Evolutionary conservation across 2,888 invertebrate genomes (phyloP), one percentile per base, ranked within the genome.

Genomic region (Exephanes ischioxanthus): DNA sequence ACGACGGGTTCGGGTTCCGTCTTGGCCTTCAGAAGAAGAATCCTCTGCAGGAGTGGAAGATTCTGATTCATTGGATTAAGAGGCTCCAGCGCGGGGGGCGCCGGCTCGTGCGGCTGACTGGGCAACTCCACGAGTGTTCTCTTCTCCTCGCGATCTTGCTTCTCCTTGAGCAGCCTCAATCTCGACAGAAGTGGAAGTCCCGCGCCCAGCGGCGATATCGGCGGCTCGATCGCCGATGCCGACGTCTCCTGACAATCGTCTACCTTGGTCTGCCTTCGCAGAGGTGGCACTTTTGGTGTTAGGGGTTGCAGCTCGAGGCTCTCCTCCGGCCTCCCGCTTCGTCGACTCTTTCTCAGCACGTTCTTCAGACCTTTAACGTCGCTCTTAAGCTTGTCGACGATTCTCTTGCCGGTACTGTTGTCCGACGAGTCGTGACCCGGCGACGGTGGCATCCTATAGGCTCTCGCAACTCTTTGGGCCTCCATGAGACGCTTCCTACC

Each of bases 401-500:
- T 96, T 88, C 97, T 95, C 93, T 97, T 97, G 16, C 97, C 95
- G 55, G 96, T 95, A 92, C 96, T 96, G 89, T 96, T 96, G 88
- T 96, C 96, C 37, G 95, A 95, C n/a, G 95, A 94, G 80, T 94
- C 94, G 84, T 93, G 93, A 0, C 94, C 97, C 96, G 93, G 97
- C 96, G 82, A 98, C 96, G 87, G 97, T 96, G 89, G 96, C 97
- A 55, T 97, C 94, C 90, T 96, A 94, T 88, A 95, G 94, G 86
- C 94, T 94, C 89, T 94, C 22, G 91, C 94, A 33, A 89, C 93
- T 30, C 91, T 90, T 68, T 94, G 93, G 5, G 98, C 98, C 94
- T 98, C 98, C 96, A 97, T 97, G 75, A 98, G 94, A 16, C 98
- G 95, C 91, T 98, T 98, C 66, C 97, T 95, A 5, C 98, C 98